phyloP scores from a whole-genome alignment of 2,888 invertebrate species.

The Julus scanicus region DNA sequence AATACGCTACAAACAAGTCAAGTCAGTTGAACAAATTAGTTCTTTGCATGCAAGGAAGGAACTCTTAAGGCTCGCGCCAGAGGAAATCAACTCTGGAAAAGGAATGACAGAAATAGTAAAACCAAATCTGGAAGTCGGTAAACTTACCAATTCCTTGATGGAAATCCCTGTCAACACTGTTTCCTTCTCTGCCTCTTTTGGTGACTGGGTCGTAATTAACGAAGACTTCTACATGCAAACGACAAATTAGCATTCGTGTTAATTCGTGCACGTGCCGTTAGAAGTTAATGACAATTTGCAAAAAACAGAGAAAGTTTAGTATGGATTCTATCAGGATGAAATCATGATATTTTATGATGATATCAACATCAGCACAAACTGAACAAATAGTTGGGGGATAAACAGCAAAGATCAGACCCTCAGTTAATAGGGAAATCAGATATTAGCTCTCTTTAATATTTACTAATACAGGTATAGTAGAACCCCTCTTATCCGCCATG shows the following conservation, averaged over 20 bases:
- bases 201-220: slow-evolving; percentile 15
- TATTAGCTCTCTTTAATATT: too few species aligned
- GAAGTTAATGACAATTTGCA: neutral
- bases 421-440: too few species aligned
- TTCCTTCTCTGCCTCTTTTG: slow-evolving; percentile 50
- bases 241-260: slow-evolving; percentile 43
- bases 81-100: neutral
- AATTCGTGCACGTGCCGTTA: slow-evolving; percentile 44
- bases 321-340: too few species aligned
- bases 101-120: neutral
- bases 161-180: slow-evolving; percentile 51
- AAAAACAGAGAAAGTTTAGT: too few species aligned
- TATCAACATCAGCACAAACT: too few species aligned
- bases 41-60: neutral
- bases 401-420: too few species aligned
- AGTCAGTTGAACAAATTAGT: neutral
- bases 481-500: too few species aligned
- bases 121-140: neutral
- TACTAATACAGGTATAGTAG: too few species aligned
- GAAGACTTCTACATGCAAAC: slow-evolving; percentile 49
- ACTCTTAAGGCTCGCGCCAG: neutral
- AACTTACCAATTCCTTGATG: slow-evolving; percentile 53
- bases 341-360: too few species aligned
- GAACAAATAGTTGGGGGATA: too few species aligned
- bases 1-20: slow-evolving; percentile 4